phyloP scores from a whole-genome alignment of 1,140 invertebrate species.

The Megalonaias nervosa region DNA sequence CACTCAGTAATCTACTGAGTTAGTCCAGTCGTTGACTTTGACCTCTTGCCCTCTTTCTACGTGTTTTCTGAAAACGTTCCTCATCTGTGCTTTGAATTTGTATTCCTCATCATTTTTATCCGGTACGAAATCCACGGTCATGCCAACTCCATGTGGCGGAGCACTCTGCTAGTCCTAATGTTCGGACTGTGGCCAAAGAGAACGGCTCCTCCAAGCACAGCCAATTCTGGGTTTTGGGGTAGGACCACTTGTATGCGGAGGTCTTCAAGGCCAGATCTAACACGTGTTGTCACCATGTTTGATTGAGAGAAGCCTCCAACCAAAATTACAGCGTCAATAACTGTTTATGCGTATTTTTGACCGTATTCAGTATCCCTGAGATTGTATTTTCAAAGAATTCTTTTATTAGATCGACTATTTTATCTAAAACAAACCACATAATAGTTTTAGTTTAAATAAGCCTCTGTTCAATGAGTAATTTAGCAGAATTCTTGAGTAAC shows the following conservation, averaged over 20 bases:
- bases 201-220: conserved; percentile 17
- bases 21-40: conserved; percentile 23
- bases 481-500: too few species aligned
- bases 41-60: conserved; percentile 17
- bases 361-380: conserved; percentile 3
- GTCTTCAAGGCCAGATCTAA: conserved; percentile 6
- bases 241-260: conserved; percentile 5
- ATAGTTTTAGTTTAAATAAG: too few species aligned
- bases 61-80: conserved; percentile 17
- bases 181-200: conserved; percentile 22
- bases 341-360: neutral
- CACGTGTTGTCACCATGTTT: conserved; percentile 1
- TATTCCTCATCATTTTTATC: conserved; percentile 4
- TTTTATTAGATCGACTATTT: neutral
- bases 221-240: conserved; percentile 12
- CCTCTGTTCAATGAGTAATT: too few species aligned
- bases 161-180: conserved; percentile 15
- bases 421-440: too few species aligned
- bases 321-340: conserved; percentile 13
- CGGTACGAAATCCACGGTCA: conserved; percentile 13
- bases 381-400: conserved; percentile 13
- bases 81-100: conserved; percentile 7
- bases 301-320: conserved; percentile 23
- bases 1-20: conserved; percentile 13
- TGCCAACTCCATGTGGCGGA: conserved; percentile 6